A percentile compares a stretch with the other conserved stretches of the same genome.
Evolutionary conservation across 2,888 invertebrate genomes (phyloP).

Genomic region (Cerastis rubricosa): DNA sequence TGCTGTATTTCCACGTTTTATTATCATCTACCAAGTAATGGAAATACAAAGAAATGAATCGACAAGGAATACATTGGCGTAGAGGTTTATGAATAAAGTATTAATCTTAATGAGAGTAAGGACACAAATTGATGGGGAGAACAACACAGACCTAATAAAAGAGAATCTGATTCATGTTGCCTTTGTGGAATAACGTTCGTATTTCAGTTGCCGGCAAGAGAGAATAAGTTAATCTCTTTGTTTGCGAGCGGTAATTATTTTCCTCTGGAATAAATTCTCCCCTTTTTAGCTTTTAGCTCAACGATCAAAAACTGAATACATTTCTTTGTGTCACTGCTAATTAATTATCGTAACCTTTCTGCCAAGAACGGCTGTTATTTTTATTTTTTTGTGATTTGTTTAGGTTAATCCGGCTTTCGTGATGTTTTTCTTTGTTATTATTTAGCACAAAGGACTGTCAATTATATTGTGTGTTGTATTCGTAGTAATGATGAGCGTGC

Average conservation of each 20-base stretch:
- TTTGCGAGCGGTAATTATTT: constrained; percentile 75
- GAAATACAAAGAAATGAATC: constrained; percentile 47
- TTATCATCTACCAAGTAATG: constrained; percentile 26
- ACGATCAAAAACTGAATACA: constrained; percentile 71
- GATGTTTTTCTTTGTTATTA: constrained; percentile 42
- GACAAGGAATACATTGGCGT: constrained; percentile 45
- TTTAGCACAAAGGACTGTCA: constrained; percentile 28
- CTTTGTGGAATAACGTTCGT: constrained; percentile 73
- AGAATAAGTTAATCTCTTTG: constrained; percentile 74
- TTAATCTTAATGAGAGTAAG: constrained; percentile 69
- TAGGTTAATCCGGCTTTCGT: constrained; percentile 45
- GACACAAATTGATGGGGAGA: constrained; percentile 71
- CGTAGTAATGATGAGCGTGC: background rate
- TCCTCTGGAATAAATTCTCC: constrained; percentile 69
- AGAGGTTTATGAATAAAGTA: constrained; percentile 67
- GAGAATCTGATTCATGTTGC: constrained; percentile 74
- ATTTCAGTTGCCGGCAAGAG: constrained; percentile 71
- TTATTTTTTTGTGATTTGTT: constrained; percentile 59
- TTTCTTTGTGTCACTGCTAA: constrained; percentile 68
- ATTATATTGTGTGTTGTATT: constrained; percentile 30
- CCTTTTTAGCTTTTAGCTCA: constrained; percentile 69
- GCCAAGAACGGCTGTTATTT: constrained; percentile 43
- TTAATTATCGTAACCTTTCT: constrained; percentile 64
- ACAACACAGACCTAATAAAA: constrained; percentile 72
- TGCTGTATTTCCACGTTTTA: constrained; percentile 17